A percentile compares a stretch with the other conserved stretches of the same genome.
Evolutionary conservation across 2,113 vertebrate genomes (phyloP).

Genomic region (Catagonus wagneri): DNA sequence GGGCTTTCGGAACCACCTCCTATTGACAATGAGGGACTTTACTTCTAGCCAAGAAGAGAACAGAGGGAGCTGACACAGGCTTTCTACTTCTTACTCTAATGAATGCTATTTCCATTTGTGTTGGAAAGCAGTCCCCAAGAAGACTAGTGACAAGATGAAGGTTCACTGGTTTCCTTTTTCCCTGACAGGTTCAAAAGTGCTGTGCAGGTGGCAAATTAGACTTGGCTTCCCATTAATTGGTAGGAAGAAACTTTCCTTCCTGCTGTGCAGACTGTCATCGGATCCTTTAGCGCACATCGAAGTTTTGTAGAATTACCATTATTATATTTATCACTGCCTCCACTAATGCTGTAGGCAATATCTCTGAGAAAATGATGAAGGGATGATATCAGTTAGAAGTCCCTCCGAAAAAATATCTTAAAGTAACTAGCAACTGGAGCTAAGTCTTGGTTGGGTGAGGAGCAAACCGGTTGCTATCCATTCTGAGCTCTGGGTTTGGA

Average conservation of each 20-base stretch:
- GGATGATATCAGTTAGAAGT: constrained; percentile 64
- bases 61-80: neutral
- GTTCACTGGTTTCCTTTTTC: neutral
- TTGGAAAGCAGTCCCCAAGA: constrained; percentile 24
- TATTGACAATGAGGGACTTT: neutral
- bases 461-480: neutral
- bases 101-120: constrained; percentile 74
- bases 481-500: neutral
- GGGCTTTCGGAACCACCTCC: neutral
- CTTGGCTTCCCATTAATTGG: constrained; percentile 84
- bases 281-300: constrained; percentile 78
- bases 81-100: constrained; percentile 73
- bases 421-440: constrained; percentile 64
- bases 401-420: neutral
- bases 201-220: constrained; percentile 86
- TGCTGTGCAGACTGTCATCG: constrained; percentile 84
- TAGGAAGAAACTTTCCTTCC: constrained; percentile 84
- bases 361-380: constrained; percentile 68
- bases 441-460: constrained; percentile 9
- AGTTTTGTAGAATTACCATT: constrained; percentile 48
- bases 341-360: constrained; percentile 25
- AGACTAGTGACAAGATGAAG: constrained; percentile 66
- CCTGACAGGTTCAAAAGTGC: constrained; percentile 83
- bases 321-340: constrained; percentile 60
- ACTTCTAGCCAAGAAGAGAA: neutral